These are phyloP conservation scores for Apogon talboti DNA, from an alignment of 2,797 vertebrate genomes.

Conservation along the genomic window DNA sequence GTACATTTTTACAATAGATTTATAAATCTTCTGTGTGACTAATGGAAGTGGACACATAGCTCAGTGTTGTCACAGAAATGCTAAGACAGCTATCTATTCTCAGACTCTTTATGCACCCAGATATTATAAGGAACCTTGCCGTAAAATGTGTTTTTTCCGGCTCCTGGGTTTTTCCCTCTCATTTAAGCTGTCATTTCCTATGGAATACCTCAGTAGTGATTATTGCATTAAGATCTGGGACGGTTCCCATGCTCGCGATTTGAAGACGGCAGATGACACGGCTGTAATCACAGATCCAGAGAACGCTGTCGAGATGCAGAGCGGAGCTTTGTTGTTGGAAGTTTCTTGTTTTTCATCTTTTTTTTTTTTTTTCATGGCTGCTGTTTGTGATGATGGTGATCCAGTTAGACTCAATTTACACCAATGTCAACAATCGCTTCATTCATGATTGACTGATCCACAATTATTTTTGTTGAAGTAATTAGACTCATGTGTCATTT, in stretches of 20 bases:
- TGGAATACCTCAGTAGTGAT: conserved; percentile 63
- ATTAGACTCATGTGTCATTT: background rate
- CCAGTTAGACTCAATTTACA: background rate
- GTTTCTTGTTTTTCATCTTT: conserved; percentile 23
- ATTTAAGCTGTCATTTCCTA: conserved; percentile 69
- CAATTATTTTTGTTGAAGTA: conserved; percentile 1
- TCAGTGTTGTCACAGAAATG: conserved; percentile 22
- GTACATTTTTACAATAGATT: too few species aligned
- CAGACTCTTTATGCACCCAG: conserved; percentile 39
- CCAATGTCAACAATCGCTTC: conserved; percentile 11
- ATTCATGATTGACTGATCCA: conserved; percentile 9
- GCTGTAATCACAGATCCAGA: conserved; percentile 56
- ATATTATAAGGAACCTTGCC: conserved; percentile 49
- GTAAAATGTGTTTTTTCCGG: conserved; percentile 52
- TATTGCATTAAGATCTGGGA: conserved; percentile 70
- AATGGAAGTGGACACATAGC: conserved; percentile 17
- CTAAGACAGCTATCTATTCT: conserved; percentile 40
- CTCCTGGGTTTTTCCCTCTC: conserved; percentile 65
- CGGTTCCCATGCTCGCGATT: conserved; percentile 54
- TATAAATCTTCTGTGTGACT: conserved; percentile 2
- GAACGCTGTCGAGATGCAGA: conserved; percentile 28
- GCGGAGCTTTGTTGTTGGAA: conserved; percentile 22
- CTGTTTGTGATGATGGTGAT: conserved; percentile 17
- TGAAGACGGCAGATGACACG: conserved; percentile 54
- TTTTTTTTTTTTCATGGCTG: background rate